Conservation (phyloP, 2,888 invertebrate genomes). For the Thymelicus acteon region DNA sequence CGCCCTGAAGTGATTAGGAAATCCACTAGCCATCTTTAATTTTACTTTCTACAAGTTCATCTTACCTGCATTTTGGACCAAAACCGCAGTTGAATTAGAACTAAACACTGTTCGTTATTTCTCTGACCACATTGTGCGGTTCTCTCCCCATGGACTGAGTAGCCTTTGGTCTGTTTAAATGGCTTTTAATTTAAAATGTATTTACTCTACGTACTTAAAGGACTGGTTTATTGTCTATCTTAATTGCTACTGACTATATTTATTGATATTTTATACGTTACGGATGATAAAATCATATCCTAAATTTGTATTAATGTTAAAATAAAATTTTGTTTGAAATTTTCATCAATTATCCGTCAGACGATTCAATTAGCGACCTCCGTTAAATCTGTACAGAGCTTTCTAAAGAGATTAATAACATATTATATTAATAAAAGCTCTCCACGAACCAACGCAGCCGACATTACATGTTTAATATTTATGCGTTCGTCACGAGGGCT, state of each 20-base stretch:
- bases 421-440: slow-evolving; percentile 11
- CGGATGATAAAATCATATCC: too few relatives aligned
- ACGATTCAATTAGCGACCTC: slow-evolving; percentile 24
- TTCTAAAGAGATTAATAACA: slow-evolving; percentile 14
- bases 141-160: background rate
- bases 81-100: background rate
- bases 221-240: background rate
- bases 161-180: background rate
- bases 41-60: too few relatives aligned
- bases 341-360: slow-evolving; percentile 11
- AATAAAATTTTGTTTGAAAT: slow-evolving; percentile 14
- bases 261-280: too few relatives aligned
- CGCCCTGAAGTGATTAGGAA: too few relatives aligned
- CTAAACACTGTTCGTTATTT: background rate
- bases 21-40: too few relatives aligned
- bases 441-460: background rate
- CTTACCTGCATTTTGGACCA: background rate
- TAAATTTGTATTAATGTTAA: too few relatives aligned
- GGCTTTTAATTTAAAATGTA: background rate
- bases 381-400: slow-evolving; percentile 14
- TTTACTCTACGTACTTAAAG: too few relatives aligned
- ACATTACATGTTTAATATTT: slow-evolving; percentile 31
- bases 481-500: slow-evolving; percentile 5
- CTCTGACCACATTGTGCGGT: slow-evolving; percentile 10
- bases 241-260: too few relatives aligned